Evolutionary conservation across 2,888 invertebrate genomes (phyloP).

Genomic region (Sceliomorpha sp.): DNA sequence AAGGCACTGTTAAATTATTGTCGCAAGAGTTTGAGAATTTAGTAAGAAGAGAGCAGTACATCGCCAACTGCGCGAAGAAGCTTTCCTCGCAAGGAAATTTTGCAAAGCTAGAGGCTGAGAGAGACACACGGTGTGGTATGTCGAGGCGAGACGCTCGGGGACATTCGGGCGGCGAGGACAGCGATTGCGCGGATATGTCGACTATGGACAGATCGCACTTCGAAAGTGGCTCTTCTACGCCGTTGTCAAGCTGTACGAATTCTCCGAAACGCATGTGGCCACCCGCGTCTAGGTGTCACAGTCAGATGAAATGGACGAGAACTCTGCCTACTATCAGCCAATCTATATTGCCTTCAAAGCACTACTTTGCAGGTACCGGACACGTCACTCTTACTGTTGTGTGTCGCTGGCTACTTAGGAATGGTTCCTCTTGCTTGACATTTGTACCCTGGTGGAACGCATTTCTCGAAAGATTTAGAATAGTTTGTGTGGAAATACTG

Average conservation of each 20-base stretch:
- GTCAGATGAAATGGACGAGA: constrained; percentile 81
- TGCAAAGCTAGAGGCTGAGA: constrained; percentile 69
- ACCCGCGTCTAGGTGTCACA: constrained; percentile 75
- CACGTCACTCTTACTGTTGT: constrained; percentile 6
- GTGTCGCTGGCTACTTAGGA: constrained; percentile 14
- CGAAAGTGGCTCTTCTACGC: constrained; percentile 82
- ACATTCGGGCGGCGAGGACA: constrained; percentile 84
- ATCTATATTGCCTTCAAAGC: constrained; percentile 72
- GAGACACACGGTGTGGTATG: constrained; percentile 63
- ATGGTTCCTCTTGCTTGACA: constrained; percentile 13
- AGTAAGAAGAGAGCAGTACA: constrained; percentile 70
- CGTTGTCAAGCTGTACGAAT: constrained; percentile 84
- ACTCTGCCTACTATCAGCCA: constrained; percentile 81
- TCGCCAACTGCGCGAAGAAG: constrained; percentile 62
- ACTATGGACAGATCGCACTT: constrained; percentile 72
- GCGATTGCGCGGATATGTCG: constrained; percentile 79
- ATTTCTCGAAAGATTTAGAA: too few species aligned
- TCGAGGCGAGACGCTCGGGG: constrained; percentile 81
- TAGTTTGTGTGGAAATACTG: too few species aligned
- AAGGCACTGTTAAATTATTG: constrained; percentile 73
- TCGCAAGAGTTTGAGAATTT: constrained; percentile 76
- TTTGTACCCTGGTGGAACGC: too few species aligned
- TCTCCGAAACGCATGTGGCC: constrained; percentile 84
- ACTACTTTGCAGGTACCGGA: constrained; percentile 74
- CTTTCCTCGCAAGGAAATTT: constrained; percentile 57